A percentile compares a stretch with the other conserved stretches of the same genome.
These are phyloP conservation scores for Batillaria attramentaria DNA, from an alignment of 1,140 invertebrate species.

Conservation along the genomic window DNA sequence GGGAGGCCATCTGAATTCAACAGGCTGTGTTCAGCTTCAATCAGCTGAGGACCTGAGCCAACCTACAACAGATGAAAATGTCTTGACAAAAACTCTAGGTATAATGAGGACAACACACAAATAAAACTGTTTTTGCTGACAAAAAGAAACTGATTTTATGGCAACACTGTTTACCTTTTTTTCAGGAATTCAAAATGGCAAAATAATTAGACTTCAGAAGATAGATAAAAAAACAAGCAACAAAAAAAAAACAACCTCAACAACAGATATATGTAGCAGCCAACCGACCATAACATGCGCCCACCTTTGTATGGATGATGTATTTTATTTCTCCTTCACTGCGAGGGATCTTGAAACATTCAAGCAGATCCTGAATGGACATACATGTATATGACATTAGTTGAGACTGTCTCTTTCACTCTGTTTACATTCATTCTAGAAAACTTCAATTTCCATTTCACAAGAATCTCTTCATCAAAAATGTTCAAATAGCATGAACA, in stretches of 20 bases:
- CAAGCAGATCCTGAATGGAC: conserved; percentile 1
- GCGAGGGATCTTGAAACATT: conserved; percentile 59
- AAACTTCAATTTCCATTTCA: not conserved
- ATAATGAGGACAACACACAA: not conserved
- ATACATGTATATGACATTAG: not conserved
- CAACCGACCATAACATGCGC: not conserved
- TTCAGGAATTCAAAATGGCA: no score
- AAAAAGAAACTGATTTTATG: not conserved
- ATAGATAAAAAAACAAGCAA: not conserved
- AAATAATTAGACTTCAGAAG: not conserved
- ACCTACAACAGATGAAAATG: conserved; percentile 38
- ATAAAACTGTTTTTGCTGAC: not conserved
- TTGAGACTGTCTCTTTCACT: not conserved
- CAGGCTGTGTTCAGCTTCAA: conserved; percentile 37
- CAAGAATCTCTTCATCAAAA: not conserved
- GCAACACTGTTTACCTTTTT: not conserved
- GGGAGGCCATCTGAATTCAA: conserved; percentile 34
- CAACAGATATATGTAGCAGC: not conserved
- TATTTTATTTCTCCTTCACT: conserved; percentile 81
- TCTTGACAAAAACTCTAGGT: not conserved
- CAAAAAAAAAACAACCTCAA: not conserved
- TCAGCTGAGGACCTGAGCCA: conserved; percentile 38
- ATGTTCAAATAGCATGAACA: conserved; percentile 11
- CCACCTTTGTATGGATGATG: conserved; percentile 83
- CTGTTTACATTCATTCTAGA: not conserved